A percentile compares a stretch with the other conserved stretches of the same genome.
Evolutionary conservation across 2,113 vertebrate species (phyloP).

Genomic region (Gopherus flavomarginatus): DNA sequence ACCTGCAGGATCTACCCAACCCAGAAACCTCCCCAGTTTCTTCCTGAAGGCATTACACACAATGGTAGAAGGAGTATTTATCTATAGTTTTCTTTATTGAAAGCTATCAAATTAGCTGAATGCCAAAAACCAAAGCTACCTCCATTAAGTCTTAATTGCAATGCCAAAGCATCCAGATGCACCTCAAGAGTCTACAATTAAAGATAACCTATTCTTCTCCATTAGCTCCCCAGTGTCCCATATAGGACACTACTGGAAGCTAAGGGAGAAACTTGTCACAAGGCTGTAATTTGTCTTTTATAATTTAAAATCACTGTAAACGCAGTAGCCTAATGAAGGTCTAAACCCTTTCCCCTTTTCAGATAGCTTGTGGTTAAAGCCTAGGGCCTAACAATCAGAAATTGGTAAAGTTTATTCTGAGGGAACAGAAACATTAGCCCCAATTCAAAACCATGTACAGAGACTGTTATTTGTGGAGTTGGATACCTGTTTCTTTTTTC

Average conservation of each 20-base stretch:
- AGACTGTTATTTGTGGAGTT: not conserved
- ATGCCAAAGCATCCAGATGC: not conserved
- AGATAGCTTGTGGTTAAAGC: rapidly evolving
- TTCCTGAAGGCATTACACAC: not conserved
- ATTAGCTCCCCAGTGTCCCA: not conserved
- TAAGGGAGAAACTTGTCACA: not conserved
- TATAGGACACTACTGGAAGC: not conserved
- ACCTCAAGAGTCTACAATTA: not conserved
- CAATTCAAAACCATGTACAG: not conserved
- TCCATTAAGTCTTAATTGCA: not conserved
- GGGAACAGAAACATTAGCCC: not conserved
- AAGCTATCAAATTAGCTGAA: not conserved
- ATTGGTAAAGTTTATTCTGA: not conserved
- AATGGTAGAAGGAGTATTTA: not conserved
- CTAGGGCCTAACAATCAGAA: not conserved
- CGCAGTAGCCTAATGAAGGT: not conserved
- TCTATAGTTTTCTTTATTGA: not conserved
- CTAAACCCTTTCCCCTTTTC: not conserved
- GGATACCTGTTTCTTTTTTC: conserved; percentile 96
- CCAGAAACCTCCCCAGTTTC: not conserved
- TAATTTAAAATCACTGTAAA: not conserved
- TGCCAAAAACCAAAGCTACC: not conserved
- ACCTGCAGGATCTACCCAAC: not conserved
- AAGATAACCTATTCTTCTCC: not conserved
- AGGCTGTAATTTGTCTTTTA: not conserved